Conservation (phyloP, 2,113 vertebrate species). For the Sinocyclocheilus rhinocerous region DNA sequence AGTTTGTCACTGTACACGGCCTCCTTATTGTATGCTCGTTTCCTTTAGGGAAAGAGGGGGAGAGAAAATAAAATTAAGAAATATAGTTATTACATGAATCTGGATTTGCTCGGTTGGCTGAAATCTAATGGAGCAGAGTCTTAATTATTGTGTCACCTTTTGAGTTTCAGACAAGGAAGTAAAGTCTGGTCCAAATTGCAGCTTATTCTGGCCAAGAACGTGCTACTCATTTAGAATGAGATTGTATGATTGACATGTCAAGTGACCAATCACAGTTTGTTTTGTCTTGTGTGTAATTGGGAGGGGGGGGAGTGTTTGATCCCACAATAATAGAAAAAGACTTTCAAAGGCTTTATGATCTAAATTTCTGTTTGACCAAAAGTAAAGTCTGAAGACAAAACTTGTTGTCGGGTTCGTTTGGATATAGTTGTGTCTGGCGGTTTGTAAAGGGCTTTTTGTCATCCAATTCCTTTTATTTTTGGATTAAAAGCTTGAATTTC, state of each 20-base stretch:
- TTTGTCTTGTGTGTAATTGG: not conserved
- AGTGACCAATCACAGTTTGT: not conserved
- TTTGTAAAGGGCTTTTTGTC: not conserved
- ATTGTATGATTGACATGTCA: not conserved
- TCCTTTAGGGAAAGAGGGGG: slow-evolving; percentile 75
- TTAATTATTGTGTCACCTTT: not conserved
- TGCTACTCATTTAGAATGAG: not conserved
- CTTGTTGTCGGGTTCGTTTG: not conserved
- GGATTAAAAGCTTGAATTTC: slow-evolving; percentile 8
- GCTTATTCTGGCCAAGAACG: not conserved
- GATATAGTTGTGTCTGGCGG: not conserved
- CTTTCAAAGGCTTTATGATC: not conserved
- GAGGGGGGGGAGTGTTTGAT: too few species aligned
- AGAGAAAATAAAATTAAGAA: not conserved
- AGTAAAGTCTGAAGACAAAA: not conserved
- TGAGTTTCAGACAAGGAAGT: not conserved
- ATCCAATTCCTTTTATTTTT: slow-evolving; percentile 40
- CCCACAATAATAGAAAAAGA: not conserved
- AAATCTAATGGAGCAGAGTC: not conserved
- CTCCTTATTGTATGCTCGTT: slow-evolving; percentile 95
- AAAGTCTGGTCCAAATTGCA: not conserved
- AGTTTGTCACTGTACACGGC: slow-evolving; percentile 97
- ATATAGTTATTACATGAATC: too few species aligned
- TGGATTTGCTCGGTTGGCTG: not conserved
- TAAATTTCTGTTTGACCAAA: not conserved